Conservation (phyloP, 1,140 invertebrate species). For the Aricia agestis region DNA sequence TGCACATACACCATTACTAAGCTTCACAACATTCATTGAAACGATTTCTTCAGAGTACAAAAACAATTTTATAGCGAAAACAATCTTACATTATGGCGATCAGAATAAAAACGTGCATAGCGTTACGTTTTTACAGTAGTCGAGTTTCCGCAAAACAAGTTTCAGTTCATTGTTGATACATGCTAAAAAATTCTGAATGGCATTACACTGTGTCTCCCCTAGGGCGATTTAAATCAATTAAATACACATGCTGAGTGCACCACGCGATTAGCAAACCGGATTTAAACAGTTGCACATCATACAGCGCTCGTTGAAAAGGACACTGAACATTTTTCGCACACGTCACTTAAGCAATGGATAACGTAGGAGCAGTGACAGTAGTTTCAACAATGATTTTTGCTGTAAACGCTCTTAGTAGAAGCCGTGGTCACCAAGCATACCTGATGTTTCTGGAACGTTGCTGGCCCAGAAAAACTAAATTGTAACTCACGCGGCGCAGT, state of each 20-base stretch:
- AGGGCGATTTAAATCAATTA: slow-evolving; percentile 3
- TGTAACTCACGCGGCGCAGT: not conserved
- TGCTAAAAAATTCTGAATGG: slow-evolving; percentile 3
- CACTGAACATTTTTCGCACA: not conserved
- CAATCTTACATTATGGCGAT: not conserved
- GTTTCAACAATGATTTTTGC: not conserved
- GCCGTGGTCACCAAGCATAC: not conserved
- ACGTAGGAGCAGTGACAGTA: not conserved
- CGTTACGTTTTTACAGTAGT: not conserved
- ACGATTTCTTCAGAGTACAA: not conserved
- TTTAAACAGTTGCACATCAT: not conserved
- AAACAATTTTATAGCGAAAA: not conserved
- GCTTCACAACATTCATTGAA: not conserved
- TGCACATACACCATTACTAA: no score
- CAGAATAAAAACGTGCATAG: not conserved
- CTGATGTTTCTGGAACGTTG: not conserved
- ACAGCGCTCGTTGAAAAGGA: not conserved
- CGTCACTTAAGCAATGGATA: not conserved
- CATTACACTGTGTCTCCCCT: not conserved
- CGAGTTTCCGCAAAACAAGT: not conserved
- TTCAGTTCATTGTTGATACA: slow-evolving; percentile 3
- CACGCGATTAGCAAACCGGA: not conserved
- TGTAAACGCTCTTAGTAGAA: not conserved
- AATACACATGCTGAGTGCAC: not conserved
- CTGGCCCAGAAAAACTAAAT: not conserved